Conservation (phyloP, 1,140 invertebrate genomes). For the Drosophila kepulauana region DNA sequence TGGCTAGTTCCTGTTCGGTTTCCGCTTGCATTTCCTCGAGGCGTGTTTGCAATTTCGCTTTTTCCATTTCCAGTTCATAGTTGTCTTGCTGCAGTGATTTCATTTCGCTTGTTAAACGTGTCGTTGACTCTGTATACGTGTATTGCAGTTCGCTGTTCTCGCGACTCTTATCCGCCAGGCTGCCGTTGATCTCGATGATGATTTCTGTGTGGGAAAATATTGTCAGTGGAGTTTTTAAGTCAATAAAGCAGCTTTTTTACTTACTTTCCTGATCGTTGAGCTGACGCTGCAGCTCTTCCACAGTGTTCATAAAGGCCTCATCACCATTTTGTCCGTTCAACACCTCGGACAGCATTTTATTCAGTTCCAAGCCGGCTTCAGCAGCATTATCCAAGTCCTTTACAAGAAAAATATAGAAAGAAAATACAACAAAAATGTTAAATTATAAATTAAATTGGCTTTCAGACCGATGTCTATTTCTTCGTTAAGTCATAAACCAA, state of each 20-base stretch:
- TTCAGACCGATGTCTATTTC: no score
- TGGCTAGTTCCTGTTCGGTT: constrained; percentile 76
- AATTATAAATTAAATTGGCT: background rate
- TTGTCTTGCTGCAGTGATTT: constrained; percentile 75
- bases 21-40: constrained; percentile 83
- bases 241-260: constrained; percentile 32
- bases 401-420: no score
- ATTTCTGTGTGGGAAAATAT: constrained; percentile 64
- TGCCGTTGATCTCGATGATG: constrained; percentile 85
- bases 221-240: background rate
- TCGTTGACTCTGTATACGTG: constrained; percentile 85
- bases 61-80: constrained; percentile 76
- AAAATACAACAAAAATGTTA: no score
- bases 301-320: constrained; percentile 87
- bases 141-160: constrained; percentile 86
- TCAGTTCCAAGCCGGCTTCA: constrained; percentile 88
- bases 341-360: constrained; percentile 88
- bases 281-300: constrained; percentile 88
- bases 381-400: constrained; percentile 88
- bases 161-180: constrained; percentile 85
- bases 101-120: constrained; percentile 79
- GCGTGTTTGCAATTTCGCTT: constrained; percentile 85
- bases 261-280: constrained; percentile 87
- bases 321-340: constrained; percentile 87
- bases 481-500: no score